Conservation (phyloP, 2,888 invertebrate species). For the Drosophila koepferae region DNA sequence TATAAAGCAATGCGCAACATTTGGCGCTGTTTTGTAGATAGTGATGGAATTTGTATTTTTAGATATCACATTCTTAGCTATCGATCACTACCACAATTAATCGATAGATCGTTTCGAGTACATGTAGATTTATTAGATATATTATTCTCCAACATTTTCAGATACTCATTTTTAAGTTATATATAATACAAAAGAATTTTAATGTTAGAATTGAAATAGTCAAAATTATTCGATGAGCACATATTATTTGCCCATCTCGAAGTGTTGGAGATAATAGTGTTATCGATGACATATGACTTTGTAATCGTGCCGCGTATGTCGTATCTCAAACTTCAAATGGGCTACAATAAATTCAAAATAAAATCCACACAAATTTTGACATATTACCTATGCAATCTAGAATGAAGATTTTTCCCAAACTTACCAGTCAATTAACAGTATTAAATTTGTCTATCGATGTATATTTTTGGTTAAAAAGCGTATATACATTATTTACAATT, state of each 20-base stretch:
- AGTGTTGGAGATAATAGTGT: background rate
- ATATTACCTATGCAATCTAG: too few relatives aligned
- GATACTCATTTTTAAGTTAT: background rate
- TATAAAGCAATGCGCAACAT: slow-evolving; percentile 20
- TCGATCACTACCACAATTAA: slow-evolving; percentile 2
- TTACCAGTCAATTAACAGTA: too few relatives aligned
- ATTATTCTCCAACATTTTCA: background rate
- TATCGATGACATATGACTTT: background rate
- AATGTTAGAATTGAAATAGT: background rate
- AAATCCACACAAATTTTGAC: too few relatives aligned
- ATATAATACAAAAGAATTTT: background rate
- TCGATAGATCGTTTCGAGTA: background rate
- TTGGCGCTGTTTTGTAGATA: slow-evolving; percentile 48
- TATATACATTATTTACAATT: slow-evolving; percentile 1
- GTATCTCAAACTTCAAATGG: background rate
- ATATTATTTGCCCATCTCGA: background rate
- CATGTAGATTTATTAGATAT: background rate
- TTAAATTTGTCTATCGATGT: too few relatives aligned
- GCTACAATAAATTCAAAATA: too few relatives aligned
- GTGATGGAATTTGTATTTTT: slow-evolving; percentile 11
- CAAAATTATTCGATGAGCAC: background rate
- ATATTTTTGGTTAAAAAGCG: background rate
- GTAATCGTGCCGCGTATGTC: background rate
- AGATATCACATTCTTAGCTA: background rate
- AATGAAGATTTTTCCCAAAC: too few relatives aligned